A percentile compares a stretch with the other conserved stretches of the same genome.
Conservation (phyloP, 2,797 vertebrate species). For the Hypotaenidia philippensis region DNA sequence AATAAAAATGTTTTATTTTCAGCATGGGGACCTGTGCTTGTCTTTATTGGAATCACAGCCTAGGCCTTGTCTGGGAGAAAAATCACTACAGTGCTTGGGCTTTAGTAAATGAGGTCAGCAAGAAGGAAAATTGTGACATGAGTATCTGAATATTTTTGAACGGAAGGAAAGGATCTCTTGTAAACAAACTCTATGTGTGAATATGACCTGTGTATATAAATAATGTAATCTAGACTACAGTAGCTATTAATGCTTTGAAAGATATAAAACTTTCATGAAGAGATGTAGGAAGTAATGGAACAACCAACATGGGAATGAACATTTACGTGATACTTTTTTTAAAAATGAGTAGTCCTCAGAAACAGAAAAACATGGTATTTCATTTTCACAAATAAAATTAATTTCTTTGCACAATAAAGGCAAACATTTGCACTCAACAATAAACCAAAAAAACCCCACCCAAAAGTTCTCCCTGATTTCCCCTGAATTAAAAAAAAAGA, state of each 20-base stretch:
- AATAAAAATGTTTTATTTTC: slow-evolving; percentile 68
- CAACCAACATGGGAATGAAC: background rate
- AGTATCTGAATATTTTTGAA: slow-evolving; percentile 17
- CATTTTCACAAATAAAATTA: background rate
- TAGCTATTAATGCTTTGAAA: background rate
- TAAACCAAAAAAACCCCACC: background rate
- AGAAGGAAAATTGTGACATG: background rate
- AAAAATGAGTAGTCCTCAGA: background rate
- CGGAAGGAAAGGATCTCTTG: background rate
- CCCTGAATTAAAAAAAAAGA: background rate
- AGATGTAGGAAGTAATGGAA: background rate
- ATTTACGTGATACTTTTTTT: background rate
- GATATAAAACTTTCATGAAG: background rate
- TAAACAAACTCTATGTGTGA: background rate
- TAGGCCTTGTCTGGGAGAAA: slow-evolving; percentile 42
- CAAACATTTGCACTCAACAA: background rate
- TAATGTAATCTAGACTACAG: background rate
- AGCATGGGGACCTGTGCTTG: slow-evolving; percentile 27
- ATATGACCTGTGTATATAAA: background rate
- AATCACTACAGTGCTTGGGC: background rate
- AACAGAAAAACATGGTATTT: background rate
- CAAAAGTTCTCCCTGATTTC: background rate
- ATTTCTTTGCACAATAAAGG: background rate
- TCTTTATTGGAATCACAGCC: slow-evolving; percentile 56
- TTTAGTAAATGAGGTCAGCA: slow-evolving; percentile 30